Base-by-base conservation (phyloP, 2,113 vertebrate genomes). In the Spizaetus ornatus region DNA sequence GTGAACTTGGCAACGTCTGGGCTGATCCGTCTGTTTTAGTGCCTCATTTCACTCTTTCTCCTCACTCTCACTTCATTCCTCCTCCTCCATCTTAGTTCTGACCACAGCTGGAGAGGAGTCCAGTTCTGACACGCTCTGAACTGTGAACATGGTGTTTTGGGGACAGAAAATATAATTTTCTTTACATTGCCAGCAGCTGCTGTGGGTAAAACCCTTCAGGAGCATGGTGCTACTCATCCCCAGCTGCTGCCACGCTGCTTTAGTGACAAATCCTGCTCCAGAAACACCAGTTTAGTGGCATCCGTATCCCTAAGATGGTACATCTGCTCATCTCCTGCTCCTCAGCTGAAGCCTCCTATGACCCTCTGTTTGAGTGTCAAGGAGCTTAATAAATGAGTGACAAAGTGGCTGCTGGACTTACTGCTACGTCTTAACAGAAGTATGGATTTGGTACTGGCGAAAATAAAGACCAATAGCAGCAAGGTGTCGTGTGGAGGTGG, bases 401-500 rank as follows among this genome's bases (percentile, higher is more conserved):
- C 3, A 9, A 25, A 26, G 14, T 1, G 31, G 18, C 52, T 40
- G 38, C 84, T 32, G 48, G 20, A 63, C 58, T 71, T 32, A 55
- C 10, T 70, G 34, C 48, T 38, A 3, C 3, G 0, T 26, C 70
- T 32, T 38, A 15, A 2, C 36, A n/a, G 13, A 27, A 2, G 11
- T 10, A 3, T 25, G 79, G 79, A 0, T 26, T 42, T 36, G 47
- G 19, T 16, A 19, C n/a, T 55, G 36, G 13, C 0, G 3, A 43
- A 71, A 52, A 31, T 11, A 21, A 77, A 93, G 19, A 36, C 29
- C n/a, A 16, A 0, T 4, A 69, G 61, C 59, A 14, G 38, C 2
- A 4, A 45, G 66, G 22, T 31, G 70, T 43, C 0, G 0, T 3
- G 21, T 67, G 42, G 42, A 45, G n/a, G 47, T 50, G 45, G 48